phyloP scores from a whole-genome alignment of 2,888 invertebrate species.

The Pyrochroa serraticornis region DNA sequence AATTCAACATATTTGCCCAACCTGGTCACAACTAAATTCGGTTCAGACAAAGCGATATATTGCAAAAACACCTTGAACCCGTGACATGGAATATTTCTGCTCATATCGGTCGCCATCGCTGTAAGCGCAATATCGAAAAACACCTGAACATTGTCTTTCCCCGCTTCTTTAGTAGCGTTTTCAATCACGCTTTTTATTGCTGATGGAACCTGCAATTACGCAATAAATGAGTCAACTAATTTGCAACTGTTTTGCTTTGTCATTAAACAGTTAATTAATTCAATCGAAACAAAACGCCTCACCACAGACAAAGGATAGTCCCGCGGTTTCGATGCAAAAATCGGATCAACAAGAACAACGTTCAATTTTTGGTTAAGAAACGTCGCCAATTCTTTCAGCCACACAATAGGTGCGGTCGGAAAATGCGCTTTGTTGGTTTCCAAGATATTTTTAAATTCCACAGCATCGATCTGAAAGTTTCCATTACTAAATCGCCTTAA shows the following conservation, averaged over 20 bases:
- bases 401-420: slow-evolving; percentile 72
- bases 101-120: slow-evolving; percentile 74
- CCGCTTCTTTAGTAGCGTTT: slow-evolving; percentile 64
- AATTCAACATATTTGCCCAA: slow-evolving; percentile 68
- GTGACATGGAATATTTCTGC: slow-evolving; percentile 68
- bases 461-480: slow-evolving; percentile 65
- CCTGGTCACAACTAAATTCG: slow-evolving; percentile 67
- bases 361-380: slow-evolving; percentile 68
- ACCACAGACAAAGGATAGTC: slow-evolving; percentile 64
- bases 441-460: slow-evolving; percentile 62
- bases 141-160: slow-evolving; percentile 67
- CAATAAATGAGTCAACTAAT: too few species aligned
- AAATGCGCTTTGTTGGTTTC: slow-evolving; percentile 68
- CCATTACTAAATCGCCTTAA: background rate
- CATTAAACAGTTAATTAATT: background rate
- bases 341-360: slow-evolving; percentile 68
- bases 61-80: slow-evolving; percentile 77
- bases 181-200: slow-evolving; percentile 56
- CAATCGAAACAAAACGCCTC: slow-evolving; percentile 26
- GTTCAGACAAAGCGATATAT: slow-evolving; percentile 69
- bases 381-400: slow-evolving; percentile 73
- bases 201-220: slow-evolving; percentile 46
- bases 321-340: slow-evolving; percentile 63
- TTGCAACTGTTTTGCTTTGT: background rate
- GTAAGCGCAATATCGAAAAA: slow-evolving; percentile 76